Percentiles rank a stretch among this genome's conserved stretches.
These are phyloP conservation scores for Prostheceraeus crozeri DNA, from an alignment of 2,888 invertebrate species.

Conservation along the genomic window DNA sequence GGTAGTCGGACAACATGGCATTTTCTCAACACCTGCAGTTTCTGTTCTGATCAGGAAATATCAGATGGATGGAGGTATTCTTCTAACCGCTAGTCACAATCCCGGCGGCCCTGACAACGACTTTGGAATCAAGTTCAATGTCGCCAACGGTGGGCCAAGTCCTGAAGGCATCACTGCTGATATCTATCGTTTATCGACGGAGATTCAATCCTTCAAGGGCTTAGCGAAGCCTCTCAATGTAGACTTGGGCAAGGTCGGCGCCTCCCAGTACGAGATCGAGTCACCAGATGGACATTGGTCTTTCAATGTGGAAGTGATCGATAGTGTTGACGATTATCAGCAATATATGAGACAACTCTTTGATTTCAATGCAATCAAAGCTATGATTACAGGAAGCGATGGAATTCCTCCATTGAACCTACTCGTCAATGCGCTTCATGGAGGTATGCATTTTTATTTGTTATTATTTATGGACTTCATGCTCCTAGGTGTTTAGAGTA, in stretches of 20 bases:
- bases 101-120: slow-evolving; percentile 94
- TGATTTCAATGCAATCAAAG: slow-evolving; percentile 74
- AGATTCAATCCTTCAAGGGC: slow-evolving; percentile 65
- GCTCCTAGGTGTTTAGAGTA: too few species aligned
- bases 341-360: slow-evolving; percentile 89
- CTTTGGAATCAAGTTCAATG: slow-evolving; percentile 98
- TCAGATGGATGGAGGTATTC: slow-evolving; percentile 74
- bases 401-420: slow-evolving; percentile 66
- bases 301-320: slow-evolving; percentile 64
- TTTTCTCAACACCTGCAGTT: slow-evolving; percentile 92
- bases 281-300: too few species aligned
- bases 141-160: slow-evolving; percentile 89
- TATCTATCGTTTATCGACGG: slow-evolving; percentile 71
- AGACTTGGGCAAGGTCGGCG: slow-evolving; percentile 62
- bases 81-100: slow-evolving; percentile 95
- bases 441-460: slow-evolving; percentile 63
- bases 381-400: slow-evolving; percentile 65
- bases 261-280: slow-evolving; percentile 64
- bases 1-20: slow-evolving; percentile 82
- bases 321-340: slow-evolving; percentile 80
- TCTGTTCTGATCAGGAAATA: slow-evolving; percentile 84
- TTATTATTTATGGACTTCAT: slow-evolving; percentile 36
- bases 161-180: slow-evolving; percentile 79
- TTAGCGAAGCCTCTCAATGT: slow-evolving; percentile 62
- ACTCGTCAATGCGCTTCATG: slow-evolving; percentile 85